Conservation (phyloP, 2,113 vertebrate genomes). For the Micronycteris hirsuta region DNA sequence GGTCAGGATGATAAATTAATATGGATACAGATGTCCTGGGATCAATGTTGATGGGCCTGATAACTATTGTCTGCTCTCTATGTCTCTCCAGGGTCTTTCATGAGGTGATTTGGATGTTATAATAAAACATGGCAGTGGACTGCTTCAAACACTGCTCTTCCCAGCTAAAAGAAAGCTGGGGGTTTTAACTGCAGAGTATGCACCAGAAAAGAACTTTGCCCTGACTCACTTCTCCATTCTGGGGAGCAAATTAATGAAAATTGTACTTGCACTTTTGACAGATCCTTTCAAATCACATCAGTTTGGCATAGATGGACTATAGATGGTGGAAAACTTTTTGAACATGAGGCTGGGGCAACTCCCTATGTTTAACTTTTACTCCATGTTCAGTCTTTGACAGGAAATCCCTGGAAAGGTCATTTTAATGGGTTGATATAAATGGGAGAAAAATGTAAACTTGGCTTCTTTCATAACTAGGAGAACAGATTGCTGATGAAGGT, state of each 20-base stretch:
- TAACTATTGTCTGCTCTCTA: constrained; percentile 57
- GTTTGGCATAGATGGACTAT: neutral
- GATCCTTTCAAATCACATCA: constrained; percentile 36
- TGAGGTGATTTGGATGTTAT: constrained; percentile 68
- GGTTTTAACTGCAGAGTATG: neutral
- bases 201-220: neutral
- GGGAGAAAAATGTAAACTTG: neutral
- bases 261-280: neutral
- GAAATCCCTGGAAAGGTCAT: neutral
- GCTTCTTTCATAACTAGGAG: neutral
- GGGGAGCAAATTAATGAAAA: constrained; percentile 29
- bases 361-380: neutral
- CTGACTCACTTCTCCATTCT: constrained; percentile 16
- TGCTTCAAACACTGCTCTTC: constrained; percentile 65
- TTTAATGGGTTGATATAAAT: neutral
- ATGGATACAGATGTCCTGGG: constrained; percentile 45
- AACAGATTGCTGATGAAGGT: neutral
- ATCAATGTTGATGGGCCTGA: constrained; percentile 61
- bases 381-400: neutral
- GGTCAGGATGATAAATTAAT: constrained; percentile 59
- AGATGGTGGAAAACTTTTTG: neutral
- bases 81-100: constrained; percentile 65
- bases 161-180: constrained; percentile 46
- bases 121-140: constrained; percentile 68
- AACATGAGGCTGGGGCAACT: neutral